Evolutionary conservation across 2,113 vertebrate genomes (phyloP), one percentile per base, ranked within the genome.

Genomic region (Heterochromis multidens): DNA sequence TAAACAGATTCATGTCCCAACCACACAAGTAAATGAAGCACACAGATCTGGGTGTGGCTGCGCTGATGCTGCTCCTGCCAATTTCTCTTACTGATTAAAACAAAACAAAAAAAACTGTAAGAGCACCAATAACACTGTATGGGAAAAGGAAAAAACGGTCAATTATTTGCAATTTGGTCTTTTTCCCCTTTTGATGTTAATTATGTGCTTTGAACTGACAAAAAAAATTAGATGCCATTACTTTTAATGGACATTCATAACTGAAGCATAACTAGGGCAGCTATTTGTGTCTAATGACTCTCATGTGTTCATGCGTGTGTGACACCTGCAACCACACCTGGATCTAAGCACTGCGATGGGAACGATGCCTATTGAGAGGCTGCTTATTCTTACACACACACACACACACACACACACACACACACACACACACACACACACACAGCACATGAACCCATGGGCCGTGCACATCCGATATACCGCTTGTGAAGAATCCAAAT

Each of bases 321-420:
- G 80, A 89, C 79, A 92, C 82, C 83, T 89, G 80, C 80, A 89
- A n/a, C 65, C 76, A 72, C 80, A 72, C 37, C 80, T 74, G 65
- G 35, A 46, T 61, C 37, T 46, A 79, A 79, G 58, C 54, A 31
- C 35, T 46, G 80, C 16, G 80, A 40, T 57, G 37, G 3, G 5
- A 8, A 33, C 43, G 81, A 70, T 10, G 63, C 52, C 56, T 33
- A 82, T 35, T 33, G 23, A 54, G 16, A 52, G 25, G 78, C 35
- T 27, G 23, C 63, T 76, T n/a, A 25, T 21, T 52, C 21, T 52
- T 9, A 10, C 6, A 12, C 27, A 58, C 25, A 62, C 46, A 77
- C 46, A 27, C 6, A 12, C 80, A 56, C 49, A 46, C 49, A 31
- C 27, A 52, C 16, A 37, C 21, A 70, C 37, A 33, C 43, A 65